Conservation (phyloP, 2,113 vertebrate species). For the Oophaga pumilio region DNA sequence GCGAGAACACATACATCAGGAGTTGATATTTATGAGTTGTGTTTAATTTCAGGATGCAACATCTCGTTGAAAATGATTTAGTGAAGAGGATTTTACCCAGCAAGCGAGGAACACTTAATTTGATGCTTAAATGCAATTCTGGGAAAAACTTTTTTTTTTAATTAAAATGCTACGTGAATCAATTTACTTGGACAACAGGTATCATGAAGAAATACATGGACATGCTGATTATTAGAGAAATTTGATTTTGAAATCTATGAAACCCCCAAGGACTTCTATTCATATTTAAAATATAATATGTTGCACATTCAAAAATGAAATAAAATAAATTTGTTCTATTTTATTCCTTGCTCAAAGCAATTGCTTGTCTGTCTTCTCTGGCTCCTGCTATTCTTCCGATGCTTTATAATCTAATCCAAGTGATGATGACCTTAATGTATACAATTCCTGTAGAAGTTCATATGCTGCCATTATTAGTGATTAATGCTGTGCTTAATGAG, state of each 20-base stretch:
- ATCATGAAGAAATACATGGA: conserved; percentile 41
- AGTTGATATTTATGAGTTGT: conserved; percentile 53
- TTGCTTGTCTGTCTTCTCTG: background rate
- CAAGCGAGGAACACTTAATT: conserved; percentile 47
- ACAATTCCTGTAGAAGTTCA: background rate
- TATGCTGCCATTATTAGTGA: background rate
- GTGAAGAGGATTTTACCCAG: conserved; percentile 34
- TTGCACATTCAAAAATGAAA: background rate
- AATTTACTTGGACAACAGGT: conserved; percentile 58
- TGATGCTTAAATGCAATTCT: conserved; percentile 49
- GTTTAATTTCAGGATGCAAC: conserved; percentile 50
- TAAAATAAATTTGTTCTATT: background rate
- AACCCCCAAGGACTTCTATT: conserved; percentile 4
- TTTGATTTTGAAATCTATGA: conserved; percentile 20
- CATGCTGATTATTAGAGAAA: conserved; percentile 42
- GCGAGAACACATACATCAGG: conserved; percentile 40
- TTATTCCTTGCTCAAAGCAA: too few species aligned
- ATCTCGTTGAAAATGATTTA: conserved; percentile 55
- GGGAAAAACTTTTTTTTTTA: conserved; percentile 52
- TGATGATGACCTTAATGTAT: conserved; percentile 8
- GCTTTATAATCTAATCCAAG: background rate
- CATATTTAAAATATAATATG: conserved; percentile 13
- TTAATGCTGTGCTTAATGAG: background rate
- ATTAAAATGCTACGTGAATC: conserved; percentile 56
- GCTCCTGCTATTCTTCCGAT: background rate